Conservation (phyloP, 2,888 invertebrate genomes). For the Cosmia trapezina region DNA sequence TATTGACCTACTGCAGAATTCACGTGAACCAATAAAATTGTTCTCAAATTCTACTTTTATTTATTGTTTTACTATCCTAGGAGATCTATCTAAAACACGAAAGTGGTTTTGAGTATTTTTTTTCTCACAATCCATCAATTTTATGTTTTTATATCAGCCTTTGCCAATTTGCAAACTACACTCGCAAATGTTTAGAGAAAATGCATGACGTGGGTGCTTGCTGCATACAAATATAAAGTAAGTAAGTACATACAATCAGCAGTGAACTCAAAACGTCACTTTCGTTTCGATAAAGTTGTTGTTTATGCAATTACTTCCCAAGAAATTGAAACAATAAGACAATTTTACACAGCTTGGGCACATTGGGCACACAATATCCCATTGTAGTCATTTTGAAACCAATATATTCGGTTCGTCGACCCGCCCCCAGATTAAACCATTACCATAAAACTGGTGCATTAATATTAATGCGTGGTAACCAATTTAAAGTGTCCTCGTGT, state of each 20-base stretch:
- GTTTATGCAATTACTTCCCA: constrained; percentile 44
- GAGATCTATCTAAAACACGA: constrained; percentile 10
- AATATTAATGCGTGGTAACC: constrained; percentile 68
- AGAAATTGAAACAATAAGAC: constrained; percentile 53
- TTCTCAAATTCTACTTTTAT: constrained; percentile 36
- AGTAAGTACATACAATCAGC: not conserved
- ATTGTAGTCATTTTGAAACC: constrained; percentile 54
- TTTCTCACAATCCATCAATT: constrained; percentile 48
- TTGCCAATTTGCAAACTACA: constrained; percentile 36
- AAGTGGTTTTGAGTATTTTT: constrained; percentile 35
- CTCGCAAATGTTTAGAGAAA: constrained; percentile 27
- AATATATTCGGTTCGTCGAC: constrained; percentile 61
- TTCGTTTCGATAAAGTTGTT: constrained; percentile 48
- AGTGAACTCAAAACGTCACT: constrained; percentile 54
- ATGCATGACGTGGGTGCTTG: constrained; percentile 40
- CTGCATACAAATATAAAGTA: constrained; percentile 13
- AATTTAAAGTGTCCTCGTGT: constrained; percentile 64
- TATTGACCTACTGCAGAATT: constrained; percentile 59
- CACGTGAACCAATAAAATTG: constrained; percentile 45
- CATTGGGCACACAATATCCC: constrained; percentile 45
- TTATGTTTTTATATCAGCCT: constrained; percentile 30
- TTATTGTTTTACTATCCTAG: constrained; percentile 35
- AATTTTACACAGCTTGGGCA: constrained; percentile 45
- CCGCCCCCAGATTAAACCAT: constrained; percentile 63
- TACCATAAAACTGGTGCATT: constrained; percentile 65